Evolutionary conservation across 2,888 invertebrate species (phyloP), one percentile per base, ranked within the genome.

Genomic region (Villa cingulata): DNA sequence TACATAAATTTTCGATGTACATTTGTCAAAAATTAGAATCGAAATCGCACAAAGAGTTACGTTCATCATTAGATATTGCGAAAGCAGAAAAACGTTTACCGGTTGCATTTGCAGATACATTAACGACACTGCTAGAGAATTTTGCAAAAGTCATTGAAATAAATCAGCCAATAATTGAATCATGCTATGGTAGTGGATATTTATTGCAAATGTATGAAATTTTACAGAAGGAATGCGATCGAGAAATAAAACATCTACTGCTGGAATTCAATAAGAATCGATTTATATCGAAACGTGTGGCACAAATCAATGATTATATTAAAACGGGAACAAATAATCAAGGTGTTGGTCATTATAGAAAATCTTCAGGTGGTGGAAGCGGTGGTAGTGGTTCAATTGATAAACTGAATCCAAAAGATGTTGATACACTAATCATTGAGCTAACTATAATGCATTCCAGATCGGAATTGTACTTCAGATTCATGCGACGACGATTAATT

Each of bases 361-460:
- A 66, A 48, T 58, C 61, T n/a, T 66, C 67, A 7, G 64, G 64
- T 1, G 63, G 64, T 29, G 52, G 27, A 6, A 9, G 27, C 4
- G 27, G 27, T 9, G 27, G 27, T 9, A 27, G 10, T 27, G 48
- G 56, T 12, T 61, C 65, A 2, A 55, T 72, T 16, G 80, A 80
- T 49, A 77, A 76, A 57, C 63, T 77, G 17, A 88, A 91, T 67
- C 84, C 89, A 0, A 83, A 86, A 59, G 85, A 85, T 57, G 74
- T 91, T 47, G 97, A 97, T 72, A 78, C 85, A 0, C 72, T 90
- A 40, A 78, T 97, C 49, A 83, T 85, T 0, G 97, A 98, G 71
- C 77, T 96, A 49, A 91, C 94, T 0, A 74, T 92, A 42, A 83
- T 95, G 71, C 92, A 92, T 70, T 83, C 89, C 1, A 74, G 94